Evolutionary conservation across 2,888 invertebrate genomes (phyloP), one percentile per base, ranked within the genome.

Genomic region (Balanococcus diminutus): DNA sequence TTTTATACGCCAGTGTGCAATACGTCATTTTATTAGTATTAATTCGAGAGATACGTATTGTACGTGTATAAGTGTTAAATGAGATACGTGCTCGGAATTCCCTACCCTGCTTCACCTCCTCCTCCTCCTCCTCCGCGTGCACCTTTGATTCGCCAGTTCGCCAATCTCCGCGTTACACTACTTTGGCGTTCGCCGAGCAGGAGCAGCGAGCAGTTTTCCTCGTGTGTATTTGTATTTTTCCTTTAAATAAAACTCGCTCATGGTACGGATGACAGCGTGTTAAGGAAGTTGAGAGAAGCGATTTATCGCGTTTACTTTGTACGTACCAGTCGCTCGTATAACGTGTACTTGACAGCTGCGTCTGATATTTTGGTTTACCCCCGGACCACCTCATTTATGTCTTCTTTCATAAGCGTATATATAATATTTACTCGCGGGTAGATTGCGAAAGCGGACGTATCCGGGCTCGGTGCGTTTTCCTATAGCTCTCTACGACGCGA

Each of bases 21-120:
- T 51, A 51, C 61, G 61, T 28, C 61, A 22, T 67, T 67, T 67
- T 67, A 67, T 67, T 67, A 67, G 61, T 67, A 67, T 67, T 67
- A 25, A 67, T 67, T 67, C 61, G 61, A 51, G 6, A 51, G 19
- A 51, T 67, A 67, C 14, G 46, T 46, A 67, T 19, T 3, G 2
- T 19, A n/a, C 56, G 25, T 67, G 5, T 46, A 46, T 46, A 6
- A n/a, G 8, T 67, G 11, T 67, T 67, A 67, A 67, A 67, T 67
- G 61, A 67, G 61, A 67, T 25, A 67, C 61, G 61, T 67, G 61
- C 61, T 67, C 28, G 19, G 19, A 51, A 51, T 51, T 4, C 19
- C 51, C 5, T 51, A n/a, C 5, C 51, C 36, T 46, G 46, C 14
- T 67, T 11, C 22, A 1, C 16, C 56, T 4, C 25, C 14, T 14